A percentile compares a stretch with the other conserved stretches of the same genome.
These are phyloP conservation scores for Sparus aurata DNA, from an alignment of 2,797 vertebrate species.

Conservation along the genomic window DNA sequence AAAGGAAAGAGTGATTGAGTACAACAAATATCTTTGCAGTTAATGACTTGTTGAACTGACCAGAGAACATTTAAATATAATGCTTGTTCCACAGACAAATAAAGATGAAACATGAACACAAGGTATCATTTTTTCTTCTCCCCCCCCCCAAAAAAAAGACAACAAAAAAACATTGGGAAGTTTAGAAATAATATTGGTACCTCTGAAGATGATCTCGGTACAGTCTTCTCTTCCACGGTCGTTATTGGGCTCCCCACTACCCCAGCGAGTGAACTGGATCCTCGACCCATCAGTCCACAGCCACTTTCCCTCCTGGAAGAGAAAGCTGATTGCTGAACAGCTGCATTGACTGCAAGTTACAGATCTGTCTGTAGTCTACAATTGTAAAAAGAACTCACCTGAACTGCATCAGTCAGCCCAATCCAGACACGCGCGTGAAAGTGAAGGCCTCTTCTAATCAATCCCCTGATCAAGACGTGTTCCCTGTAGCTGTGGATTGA, in stretches of 20 bases:
- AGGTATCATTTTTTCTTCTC: no score
- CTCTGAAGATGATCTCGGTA: neutral
- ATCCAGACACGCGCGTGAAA: neutral
- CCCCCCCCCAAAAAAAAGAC: no score
- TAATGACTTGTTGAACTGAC: no score
- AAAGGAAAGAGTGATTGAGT: no score
- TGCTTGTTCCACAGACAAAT: no score
- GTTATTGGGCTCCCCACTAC: neutral
- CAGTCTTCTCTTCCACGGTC: neutral
- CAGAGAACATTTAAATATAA: no score
- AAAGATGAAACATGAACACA: no score
- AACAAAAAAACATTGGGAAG: no score
- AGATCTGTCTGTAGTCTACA: neutral
- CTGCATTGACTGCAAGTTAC: no score
- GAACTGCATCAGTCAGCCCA: neutral
- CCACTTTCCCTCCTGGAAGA: neutral
- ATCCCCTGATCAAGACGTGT: rapidly evolving
- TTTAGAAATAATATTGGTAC: neutral
- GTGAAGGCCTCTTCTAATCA: neutral
- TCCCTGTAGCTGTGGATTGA: neutral
- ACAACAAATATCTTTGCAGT: no score
- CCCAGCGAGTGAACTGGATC: neutral
- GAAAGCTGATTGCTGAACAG: no score
- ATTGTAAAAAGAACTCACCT: neutral
- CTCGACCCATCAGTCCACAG: neutral